Base-by-base conservation (phyloP, 2,888 invertebrate genomes). In the Clostera curtula region DNA sequence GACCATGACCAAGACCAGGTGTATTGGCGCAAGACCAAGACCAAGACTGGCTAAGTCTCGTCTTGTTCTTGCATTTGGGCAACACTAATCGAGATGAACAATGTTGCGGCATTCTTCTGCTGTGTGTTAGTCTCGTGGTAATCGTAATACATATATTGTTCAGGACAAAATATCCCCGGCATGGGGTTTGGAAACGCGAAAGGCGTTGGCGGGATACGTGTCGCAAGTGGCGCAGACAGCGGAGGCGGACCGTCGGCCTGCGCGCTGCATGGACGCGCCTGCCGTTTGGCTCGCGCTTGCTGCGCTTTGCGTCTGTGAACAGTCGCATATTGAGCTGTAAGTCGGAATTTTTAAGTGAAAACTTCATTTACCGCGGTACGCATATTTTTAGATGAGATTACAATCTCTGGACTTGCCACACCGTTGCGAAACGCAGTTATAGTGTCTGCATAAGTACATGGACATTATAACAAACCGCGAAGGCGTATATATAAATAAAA, bases 231-330 rank as follows among this genome's bases (percentile, higher is more conserved):
- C 96, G 0, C 90, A 92, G 48, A 71, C 96, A 29, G 88, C 89
- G 34, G 96, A 96, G 52, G 79, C 85, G 9, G 90, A 91, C 41
- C 87, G 96, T 25, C 82, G 86, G 5, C 94, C 93, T 0, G 86
- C 87, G 22, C 88, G 90, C 40, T 97, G 97, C 66, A 85, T 97
- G 22, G 89, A 90, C 47, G 90, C 91, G 14, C 93, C 96, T 1
- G 91, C 93, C 0, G 85, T 97, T 27, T 98, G 98, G 98, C 74
- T 97, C 48, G 93, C 97, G 0, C 76, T 98, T 26, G 95, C 97
- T 1, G 94, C 98, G 1, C 87, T 98, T 7, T 96, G 97, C 68
- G 95, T 97, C 2, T 86, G 98, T 40, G 95, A 96, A 54, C 91
- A 93, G 29, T 93, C 96, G 36, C 96, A 97, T 59, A 93, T 96